Evolutionary conservation across 2,888 invertebrate genomes (phyloP).

Genomic region (Drosophila tripunctata): DNA sequence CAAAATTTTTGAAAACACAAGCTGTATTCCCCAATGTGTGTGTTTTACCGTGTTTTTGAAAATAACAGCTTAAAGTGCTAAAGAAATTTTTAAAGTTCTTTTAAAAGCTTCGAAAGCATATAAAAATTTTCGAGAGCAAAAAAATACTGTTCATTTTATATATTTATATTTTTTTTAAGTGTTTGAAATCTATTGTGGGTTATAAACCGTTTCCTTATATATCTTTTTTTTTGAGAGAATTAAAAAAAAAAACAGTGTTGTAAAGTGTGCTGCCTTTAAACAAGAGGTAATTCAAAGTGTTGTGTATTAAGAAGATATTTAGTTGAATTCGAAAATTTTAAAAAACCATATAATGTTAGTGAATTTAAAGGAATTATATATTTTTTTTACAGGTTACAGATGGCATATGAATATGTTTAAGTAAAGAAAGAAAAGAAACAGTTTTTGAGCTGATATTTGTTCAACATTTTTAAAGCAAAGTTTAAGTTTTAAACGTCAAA

Average conservation of each 20-base stretch:
- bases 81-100: conserved; percentile 23
- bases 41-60: conserved; percentile 8
- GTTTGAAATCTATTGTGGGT: conserved; percentile 21
- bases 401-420: too few species aligned
- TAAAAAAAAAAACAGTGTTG: conserved; percentile 23
- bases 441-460: too few species aligned
- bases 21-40: too few species aligned
- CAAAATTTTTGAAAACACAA: background rate
- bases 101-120: background rate
- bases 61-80: background rate
- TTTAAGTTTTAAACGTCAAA: too few species aligned
- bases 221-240: background rate
- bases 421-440: too few species aligned
- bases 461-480: too few species aligned
- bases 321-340: too few species aligned
- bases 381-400: too few species aligned
- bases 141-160: background rate
- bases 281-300: conserved; percentile 39
- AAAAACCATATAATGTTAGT: too few species aligned
- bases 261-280: conserved; percentile 6
- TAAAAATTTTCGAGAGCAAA: conserved; percentile 8
- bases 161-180: conserved; percentile 47
- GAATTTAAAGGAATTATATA: too few species aligned
- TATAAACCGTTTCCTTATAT: too few species aligned
- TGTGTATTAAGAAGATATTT: background rate